Base-by-base conservation (phyloP, 1,140 invertebrate species). In the Calliphora vicina region DNA sequence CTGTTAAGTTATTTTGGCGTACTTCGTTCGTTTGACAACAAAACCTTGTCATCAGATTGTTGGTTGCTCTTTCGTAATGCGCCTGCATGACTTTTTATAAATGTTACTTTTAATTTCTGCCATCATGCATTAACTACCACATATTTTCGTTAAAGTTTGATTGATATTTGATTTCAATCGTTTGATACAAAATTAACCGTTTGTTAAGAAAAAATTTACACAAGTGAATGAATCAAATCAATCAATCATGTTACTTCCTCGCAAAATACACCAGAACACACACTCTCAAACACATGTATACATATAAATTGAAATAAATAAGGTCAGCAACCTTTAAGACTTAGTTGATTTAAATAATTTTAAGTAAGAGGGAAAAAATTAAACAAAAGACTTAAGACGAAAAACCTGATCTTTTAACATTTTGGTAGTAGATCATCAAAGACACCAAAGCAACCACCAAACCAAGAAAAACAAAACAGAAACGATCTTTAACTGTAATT, bases 401-500 rank as follows among this genome's bases (percentile, higher is more conserved):
- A 82, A n/a, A 82, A 73, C 81, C 50, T n/a, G 67, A 20, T 25
- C 20, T 26, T 82, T n/a, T 43, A 82, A 8, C 61, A 72, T 27
- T n/a, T 71, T 43, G 81, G 23, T 17, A 71, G 15, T 45, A 12
- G 61, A 29, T 43, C 26, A 42, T 43, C 20, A 82, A 25, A 45
- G 43, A 50, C 6, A 72, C 67, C 71, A n/a, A 72, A 9, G n/a
- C n/a, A n/a, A n/a, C n/a, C n/a, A n/a, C n/a, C n/a, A n/a, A 8
- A 57, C 26, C 25, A 26, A 57, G 45, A 80, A 45, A 74, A 15
- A 67, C 8, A 10, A 67, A 67, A 67, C 74, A 45, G n/a, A 45
- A 78, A 78, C 42, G 74, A 78, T 78, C 74, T 78, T 78, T 78
- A 78, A 78, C 74, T 78, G 74, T 78, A 78, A 78, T 78, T 78